Percentiles rank a stretch among this genome's conserved stretches.
Conservation (phyloP, 2,888 invertebrate genomes). For the Andrena marginata region DNA sequence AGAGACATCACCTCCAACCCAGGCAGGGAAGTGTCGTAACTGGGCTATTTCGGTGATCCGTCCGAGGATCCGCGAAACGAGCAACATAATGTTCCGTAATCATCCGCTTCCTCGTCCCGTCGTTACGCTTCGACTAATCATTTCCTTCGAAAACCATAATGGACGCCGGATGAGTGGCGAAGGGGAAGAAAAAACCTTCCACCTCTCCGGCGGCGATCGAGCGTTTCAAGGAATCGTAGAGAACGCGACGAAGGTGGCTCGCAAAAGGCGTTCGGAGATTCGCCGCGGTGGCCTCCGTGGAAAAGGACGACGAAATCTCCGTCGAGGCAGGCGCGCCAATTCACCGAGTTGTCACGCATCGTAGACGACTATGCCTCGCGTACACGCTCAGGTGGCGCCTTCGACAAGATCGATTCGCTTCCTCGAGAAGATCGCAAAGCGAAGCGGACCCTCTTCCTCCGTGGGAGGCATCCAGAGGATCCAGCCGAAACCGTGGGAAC, state of each 20-base stretch:
- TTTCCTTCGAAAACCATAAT: constrained; percentile 56
- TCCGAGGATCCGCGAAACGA: constrained; percentile 3
- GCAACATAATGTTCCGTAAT: constrained; percentile 26
- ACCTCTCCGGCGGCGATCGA: constrained; percentile 11
- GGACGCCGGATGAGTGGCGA: constrained; percentile 30
- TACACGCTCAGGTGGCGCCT: constrained; percentile 5
- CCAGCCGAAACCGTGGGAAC: constrained; percentile 41
- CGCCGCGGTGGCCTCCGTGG: constrained; percentile 26
- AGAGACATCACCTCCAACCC: not conserved
- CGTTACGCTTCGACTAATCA: constrained; percentile 48
- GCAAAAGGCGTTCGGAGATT: constrained; percentile 27
- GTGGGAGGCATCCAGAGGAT: not conserved
- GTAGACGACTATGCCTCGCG: not conserved
- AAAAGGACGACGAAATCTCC: constrained; percentile 30
- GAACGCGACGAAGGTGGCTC: constrained; percentile 1
- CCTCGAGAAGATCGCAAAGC: not conserved
- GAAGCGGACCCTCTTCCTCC: not conserved
- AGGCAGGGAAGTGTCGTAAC: not conserved
- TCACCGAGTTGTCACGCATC: constrained; percentile 52
- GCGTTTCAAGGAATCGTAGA: constrained; percentile 48
- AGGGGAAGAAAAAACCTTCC: constrained; percentile 5
- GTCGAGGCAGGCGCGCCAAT: constrained; percentile 21
- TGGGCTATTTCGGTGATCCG: not conserved
- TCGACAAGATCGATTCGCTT: constrained; percentile 6
- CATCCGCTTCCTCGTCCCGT: constrained; percentile 38